Base-by-base conservation (phyloP, 2,113 vertebrate species). In the Psephotus haematonotus region DNA sequence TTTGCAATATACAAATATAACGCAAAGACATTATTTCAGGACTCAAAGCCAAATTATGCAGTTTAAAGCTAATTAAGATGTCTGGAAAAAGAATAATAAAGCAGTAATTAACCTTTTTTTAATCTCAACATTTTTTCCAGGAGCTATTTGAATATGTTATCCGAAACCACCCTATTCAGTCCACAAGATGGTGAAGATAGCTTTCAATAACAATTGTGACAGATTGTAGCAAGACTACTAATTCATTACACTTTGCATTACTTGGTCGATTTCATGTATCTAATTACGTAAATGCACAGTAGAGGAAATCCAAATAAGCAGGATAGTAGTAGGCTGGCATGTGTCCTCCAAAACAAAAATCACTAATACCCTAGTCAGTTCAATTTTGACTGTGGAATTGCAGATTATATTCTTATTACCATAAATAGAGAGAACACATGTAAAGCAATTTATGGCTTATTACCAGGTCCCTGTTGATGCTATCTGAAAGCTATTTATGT, bases 381-480 rank as follows among this genome's bases (percentile, higher is more conserved):
- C 13, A 43, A 25, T 76, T 44, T 71, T 67, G 4, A 67, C 25
- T 33, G 5, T 7, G 23, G 39, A 84, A 91, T 27, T 72, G 14
- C 35, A 89, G 65, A 53, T 43, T 41, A 35, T 92, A 37, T 33
- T 74, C 17, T 71, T 67, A 24, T 28, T 52, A 44, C 47, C 16
- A 52, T 24, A 68, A 65, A 52, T n/a, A 67, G 22, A 59, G 3
- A 55, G 27, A 57, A 71, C 10, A 16, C 8, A 57, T 11, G 19
- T 43, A 65, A 83, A 90, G n/a, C 27, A 72, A 62, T 82, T 90
- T 86, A 76, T 57, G 43, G 18, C 46, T 84, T 59, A 50, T 59
- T 52, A 59, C 13, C 29, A 63, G 20, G 7, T 31, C 25, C 60
- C 11, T 72, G 28, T 29, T 44, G 53, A 76, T 91, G 12, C 2